Evolutionary conservation across 2,888 invertebrate genomes (phyloP), one percentile per base, ranked within the genome.

Genomic region (Drosophila longiperda): DNA sequence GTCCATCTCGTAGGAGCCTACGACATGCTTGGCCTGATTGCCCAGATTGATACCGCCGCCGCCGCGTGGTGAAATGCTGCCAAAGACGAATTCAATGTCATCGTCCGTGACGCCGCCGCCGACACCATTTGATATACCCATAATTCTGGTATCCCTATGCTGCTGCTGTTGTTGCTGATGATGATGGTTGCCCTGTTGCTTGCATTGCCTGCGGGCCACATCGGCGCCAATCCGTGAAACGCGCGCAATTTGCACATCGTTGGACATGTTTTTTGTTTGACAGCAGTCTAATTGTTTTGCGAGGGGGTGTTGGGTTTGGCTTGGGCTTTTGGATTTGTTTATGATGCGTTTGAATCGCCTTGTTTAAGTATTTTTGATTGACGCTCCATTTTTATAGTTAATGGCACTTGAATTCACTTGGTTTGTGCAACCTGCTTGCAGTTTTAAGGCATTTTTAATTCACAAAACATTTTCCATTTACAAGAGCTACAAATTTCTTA

Each of bases 231-330:
- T 92, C 67, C 87, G 91, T 63, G 90, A 90, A 17, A 92, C 90
- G 55, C 90, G 88, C n/a, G 91, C 92, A 45, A 92, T 68, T 77
- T 91, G 91, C 42, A 91, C 91, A 82, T 92, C 92, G 67, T 91
- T 91, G 26, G 91, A 90, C 91, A 91, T 91, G 8, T 32, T 45
- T 45, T 15, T 23, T 57, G 57, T 23, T 58, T 49, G 40, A 7
- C 17, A 54, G 42, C 26, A 34, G 59, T 53, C 67, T 55, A 52
- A 29, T 34, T 70, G 48, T 36, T 42, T 69, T 50, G 45, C 52
- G 49, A 48, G 48, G 54, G 40, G 40, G 40, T 26, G 59, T 48
- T 32, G n/a, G 12, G n/a, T 40, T 42, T 50, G 71, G 42, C 15
- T 72, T 40, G 62, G 52, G 49, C 55, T 29, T 20, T 49, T 71